Conservation (phyloP, 23 tunicate genomes). For the Diplosoma virens region DNA sequence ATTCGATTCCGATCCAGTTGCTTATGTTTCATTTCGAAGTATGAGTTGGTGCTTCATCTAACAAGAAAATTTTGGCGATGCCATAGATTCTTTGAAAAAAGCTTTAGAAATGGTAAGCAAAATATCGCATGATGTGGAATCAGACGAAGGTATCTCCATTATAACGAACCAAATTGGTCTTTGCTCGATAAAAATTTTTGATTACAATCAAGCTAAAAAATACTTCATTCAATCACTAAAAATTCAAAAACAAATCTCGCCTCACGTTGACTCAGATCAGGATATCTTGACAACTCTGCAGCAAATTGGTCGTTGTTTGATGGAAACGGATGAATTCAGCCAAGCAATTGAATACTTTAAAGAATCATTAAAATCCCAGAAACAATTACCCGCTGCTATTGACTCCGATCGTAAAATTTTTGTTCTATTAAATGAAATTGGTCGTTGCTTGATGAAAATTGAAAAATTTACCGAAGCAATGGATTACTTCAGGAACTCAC, state of each 20-base stretch:
- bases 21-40: no score
- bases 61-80: no score
- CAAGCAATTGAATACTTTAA: background rate
- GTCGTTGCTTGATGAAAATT: background rate
- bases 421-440: background rate
- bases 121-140: no score
- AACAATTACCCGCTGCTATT: background rate
- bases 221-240: background rate
- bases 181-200: background rate
- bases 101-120: no score
- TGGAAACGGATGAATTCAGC: background rate
- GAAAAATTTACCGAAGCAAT: background rate
- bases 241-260: background rate
- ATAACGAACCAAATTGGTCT: slow-evolving; percentile 3
- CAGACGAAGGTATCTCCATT: no score
- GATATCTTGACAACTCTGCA: background rate
- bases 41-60: no score
- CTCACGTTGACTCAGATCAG: background rate
- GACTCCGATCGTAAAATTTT: background rate
- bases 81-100: no score
- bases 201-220: background rate
- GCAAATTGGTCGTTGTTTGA: slow-evolving; percentile 5
- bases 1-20: no score
- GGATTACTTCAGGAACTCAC: background rate
- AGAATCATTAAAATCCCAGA: background rate